These are phyloP conservation scores for Cephalopachus bancanus DNA, from an alignment of 2,797 vertebrate species.

Conservation along the genomic window DNA sequence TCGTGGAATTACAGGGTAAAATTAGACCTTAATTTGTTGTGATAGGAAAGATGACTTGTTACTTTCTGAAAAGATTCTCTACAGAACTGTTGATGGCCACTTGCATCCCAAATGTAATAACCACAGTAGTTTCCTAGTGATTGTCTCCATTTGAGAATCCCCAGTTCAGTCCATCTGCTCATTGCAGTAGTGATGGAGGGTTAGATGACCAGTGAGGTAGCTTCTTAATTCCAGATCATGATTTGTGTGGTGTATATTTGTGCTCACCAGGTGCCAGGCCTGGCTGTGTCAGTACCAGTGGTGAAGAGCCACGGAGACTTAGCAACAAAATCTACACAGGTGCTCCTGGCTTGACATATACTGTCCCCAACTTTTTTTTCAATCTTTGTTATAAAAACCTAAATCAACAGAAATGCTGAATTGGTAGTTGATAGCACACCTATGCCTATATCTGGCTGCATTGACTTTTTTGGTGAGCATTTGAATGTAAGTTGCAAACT, in stretches of 20 bases:
- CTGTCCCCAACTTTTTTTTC: not conserved
- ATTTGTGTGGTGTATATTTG: not conserved
- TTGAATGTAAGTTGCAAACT: not conserved
- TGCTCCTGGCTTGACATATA: not conserved
- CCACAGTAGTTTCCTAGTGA: accelerated
- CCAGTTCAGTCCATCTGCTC: not conserved
- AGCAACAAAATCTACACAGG: accelerated
- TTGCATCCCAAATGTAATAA: not conserved
- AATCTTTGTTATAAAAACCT: not conserved
- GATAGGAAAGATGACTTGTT: not conserved
- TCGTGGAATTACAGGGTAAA: not conserved
- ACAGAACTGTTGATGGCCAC: not conserved
- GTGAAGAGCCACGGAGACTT: not conserved
- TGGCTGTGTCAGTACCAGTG: accelerated
- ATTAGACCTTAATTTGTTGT: not conserved
- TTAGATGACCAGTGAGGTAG: not conserved
- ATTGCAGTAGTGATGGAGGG: not conserved
- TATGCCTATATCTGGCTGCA: too few relatives aligned
- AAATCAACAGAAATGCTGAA: not conserved
- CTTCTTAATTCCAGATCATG: too few relatives aligned
- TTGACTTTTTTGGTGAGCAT: not conserved
- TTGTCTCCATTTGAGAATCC: not conserved
- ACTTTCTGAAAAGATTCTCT: not conserved
- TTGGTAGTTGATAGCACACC: not conserved
- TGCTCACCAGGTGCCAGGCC: accelerated